Conservation (phyloP, 2,113 vertebrate species). For the Eulacestoma nigropectus region DNA sequence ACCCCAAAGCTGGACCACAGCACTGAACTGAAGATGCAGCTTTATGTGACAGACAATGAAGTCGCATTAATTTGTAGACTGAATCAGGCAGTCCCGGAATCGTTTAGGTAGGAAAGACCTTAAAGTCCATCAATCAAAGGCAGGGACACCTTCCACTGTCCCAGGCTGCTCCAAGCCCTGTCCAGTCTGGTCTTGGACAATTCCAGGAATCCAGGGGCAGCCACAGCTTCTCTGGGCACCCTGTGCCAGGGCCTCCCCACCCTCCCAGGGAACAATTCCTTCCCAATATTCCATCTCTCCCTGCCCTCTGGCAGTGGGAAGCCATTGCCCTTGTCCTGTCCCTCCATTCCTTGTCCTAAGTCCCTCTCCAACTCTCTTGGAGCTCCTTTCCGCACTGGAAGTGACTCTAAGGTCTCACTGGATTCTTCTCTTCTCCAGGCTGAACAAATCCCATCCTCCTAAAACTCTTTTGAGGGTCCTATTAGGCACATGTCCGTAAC, state of each 20-base stretch:
- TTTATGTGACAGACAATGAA: not conserved
- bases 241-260: not conserved
- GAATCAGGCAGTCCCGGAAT: not conserved
- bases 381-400: accelerated
- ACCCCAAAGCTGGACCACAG: not conserved
- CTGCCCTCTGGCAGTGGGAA: not conserved
- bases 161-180: not conserved
- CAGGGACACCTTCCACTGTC: not conserved
- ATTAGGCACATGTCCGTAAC: not conserved
- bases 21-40: no score
- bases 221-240: not conserved
- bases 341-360: not conserved
- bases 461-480: not conserved
- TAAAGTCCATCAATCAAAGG: not conserved
- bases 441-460: not conserved
- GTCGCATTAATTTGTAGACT: not conserved
- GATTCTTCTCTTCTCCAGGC: not conserved
- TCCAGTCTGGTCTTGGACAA: not conserved
- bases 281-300: not conserved
- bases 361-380: not conserved
- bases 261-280: not conserved
- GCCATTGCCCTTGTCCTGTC: not conserved
- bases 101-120: not conserved
- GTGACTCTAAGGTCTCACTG: accelerated
- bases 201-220: not conserved